Conservation (phyloP, 2,113 vertebrate species). For the Mustela nigripes region DNA sequence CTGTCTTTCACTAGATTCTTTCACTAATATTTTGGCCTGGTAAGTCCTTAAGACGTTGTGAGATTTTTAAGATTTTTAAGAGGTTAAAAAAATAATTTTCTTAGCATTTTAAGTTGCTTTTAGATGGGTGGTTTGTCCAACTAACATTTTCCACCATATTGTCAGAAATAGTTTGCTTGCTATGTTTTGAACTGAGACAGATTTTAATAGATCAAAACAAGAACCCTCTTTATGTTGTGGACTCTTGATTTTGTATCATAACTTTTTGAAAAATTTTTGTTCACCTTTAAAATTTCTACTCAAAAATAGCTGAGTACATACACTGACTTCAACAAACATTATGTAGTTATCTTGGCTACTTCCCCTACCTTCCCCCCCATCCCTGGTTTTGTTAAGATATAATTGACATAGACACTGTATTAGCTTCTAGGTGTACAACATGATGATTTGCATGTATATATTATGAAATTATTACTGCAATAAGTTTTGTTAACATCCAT, state of each 20-base stretch:
- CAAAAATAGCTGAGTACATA: slow-evolving; percentile 4
- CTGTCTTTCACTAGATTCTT: neutral
- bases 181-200: neutral
- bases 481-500: neutral
- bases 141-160: neutral
- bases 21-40: neutral
- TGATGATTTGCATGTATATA: neutral
- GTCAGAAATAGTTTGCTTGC: neutral
- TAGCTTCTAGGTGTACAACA: neutral
- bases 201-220: slow-evolving; percentile 6
- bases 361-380: neutral
- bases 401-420: neutral
- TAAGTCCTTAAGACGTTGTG: neutral
- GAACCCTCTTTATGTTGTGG: neutral
- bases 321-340: neutral
- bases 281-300: neutral
- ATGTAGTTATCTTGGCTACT: neutral
- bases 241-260: neutral
- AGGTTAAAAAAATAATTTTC: neutral
- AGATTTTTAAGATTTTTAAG: neutral
- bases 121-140: neutral
- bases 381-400: neutral
- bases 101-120: slow-evolving; percentile 9
- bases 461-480: neutral
- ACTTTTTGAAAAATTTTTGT: neutral